Percentiles rank a stretch among this genome's conserved stretches.
phyloP scores from a whole-genome alignment of 2,113 vertebrate genomes.

The Balaeniceps rex region DNA sequence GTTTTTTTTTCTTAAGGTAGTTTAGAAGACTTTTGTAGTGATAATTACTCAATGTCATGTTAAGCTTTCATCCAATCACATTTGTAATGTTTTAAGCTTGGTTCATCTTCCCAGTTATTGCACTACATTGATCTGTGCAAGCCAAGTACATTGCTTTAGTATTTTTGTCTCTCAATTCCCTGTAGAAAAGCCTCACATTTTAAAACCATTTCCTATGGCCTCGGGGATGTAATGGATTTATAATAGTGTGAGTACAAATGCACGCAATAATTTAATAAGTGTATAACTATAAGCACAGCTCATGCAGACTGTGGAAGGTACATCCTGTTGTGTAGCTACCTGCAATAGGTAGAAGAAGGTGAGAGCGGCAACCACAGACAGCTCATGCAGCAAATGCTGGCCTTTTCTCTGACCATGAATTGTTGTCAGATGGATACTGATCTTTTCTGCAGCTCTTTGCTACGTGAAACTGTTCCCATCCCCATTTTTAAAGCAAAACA shows the following conservation, averaged over 20 bases:
- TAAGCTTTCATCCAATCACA: slow-evolving; percentile 31
- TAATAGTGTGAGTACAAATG: slow-evolving; percentile 16
- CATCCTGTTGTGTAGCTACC: background rate
- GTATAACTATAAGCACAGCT: background rate
- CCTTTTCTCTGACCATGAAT: background rate
- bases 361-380: background rate
- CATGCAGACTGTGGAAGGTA: background rate
- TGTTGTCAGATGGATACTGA: background rate
- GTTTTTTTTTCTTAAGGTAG: background rate
- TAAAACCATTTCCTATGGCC: slow-evolving; percentile 24
- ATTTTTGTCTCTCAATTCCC: slow-evolving; percentile 9
- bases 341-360: background rate
- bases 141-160: background rate
- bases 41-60: slow-evolving; percentile 41
- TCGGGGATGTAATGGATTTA: background rate
- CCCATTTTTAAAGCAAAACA: background rate
- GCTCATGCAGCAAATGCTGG: background rate
- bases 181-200: slow-evolving; percentile 7
- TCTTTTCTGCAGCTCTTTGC: background rate
- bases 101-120: slow-evolving; percentile 33
- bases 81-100: slow-evolving; percentile 22
- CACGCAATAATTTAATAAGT: slow-evolving; percentile 27
- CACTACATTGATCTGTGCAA: slow-evolving; percentile 21
- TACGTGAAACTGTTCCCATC: background rate
- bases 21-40: background rate